Percentiles rank a stretch among this genome's conserved stretches.
Conservation (phyloP, 2,113 vertebrate species). For the Lutjanus erythropterus region DNA sequence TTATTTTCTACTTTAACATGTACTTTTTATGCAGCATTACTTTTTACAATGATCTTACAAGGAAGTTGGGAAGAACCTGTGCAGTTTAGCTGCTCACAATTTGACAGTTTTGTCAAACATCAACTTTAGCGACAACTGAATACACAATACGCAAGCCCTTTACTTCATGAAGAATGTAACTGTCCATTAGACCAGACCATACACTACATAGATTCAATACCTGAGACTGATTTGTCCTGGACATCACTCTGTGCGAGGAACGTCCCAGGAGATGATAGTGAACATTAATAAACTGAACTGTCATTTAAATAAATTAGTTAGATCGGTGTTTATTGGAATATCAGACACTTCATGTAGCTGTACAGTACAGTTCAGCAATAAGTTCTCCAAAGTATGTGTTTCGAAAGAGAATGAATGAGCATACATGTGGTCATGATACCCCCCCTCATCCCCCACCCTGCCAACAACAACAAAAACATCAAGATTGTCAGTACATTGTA, state of each 20-base stretch:
- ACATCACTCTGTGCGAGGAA: neutral
- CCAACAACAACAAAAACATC: constrained; percentile 11
- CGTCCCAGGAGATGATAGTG: neutral
- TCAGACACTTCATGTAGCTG: constrained; percentile 14
- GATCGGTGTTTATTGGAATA: constrained; percentile 47
- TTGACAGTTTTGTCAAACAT: no score
- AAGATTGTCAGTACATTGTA: neutral
- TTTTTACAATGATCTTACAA: no score
- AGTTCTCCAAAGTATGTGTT: neutral
- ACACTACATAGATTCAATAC: no score
- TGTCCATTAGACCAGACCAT: no score
- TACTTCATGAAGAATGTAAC: no score
- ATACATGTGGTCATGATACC: neutral
- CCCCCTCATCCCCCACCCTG: no score
- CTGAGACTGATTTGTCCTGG: neutral
- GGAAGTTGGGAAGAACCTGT: no score
- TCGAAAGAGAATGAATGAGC: neutral
- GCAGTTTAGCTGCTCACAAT: no score
- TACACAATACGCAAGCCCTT: no score
- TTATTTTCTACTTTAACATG: no score
- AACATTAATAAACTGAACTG: neutral
- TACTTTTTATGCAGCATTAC: no score
- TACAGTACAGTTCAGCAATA: constrained; percentile 6
- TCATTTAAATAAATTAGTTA: neutral
- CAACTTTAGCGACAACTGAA: no score